Conservation (phyloP, 2,113 vertebrate genomes). For the Solenodon paradoxus region DNA sequence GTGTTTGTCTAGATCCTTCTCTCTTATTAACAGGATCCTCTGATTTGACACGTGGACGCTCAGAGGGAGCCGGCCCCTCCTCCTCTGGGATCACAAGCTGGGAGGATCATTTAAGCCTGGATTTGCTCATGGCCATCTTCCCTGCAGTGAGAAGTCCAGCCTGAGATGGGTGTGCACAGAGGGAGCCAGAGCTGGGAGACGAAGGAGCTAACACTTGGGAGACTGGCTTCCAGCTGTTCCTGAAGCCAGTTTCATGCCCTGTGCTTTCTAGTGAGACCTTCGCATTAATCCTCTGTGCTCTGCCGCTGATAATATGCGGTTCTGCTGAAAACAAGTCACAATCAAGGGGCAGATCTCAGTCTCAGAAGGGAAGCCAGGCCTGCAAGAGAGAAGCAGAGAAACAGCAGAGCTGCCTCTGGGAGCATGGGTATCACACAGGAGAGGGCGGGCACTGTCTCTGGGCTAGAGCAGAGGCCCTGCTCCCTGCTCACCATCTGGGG, state of each 20-base stretch:
- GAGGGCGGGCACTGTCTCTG: not conserved
- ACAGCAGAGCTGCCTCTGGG: fast-evolving
- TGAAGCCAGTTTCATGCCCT: not conserved
- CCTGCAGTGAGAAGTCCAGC: not conserved
- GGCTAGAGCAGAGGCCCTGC: not conserved
- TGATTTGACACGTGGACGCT: not conserved
- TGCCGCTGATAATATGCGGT: not conserved
- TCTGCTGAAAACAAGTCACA: not conserved
- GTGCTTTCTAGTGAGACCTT: not conserved
- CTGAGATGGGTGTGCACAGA: not conserved
- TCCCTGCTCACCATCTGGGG: too few species aligned
- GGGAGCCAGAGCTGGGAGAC: not conserved
- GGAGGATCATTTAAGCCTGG: not conserved
- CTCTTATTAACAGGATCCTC: not conserved
- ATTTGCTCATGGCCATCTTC: not conserved
- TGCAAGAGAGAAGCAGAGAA: not conserved
- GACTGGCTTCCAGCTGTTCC: not conserved
- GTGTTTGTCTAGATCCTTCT: not conserved
- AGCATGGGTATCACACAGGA: fast-evolving
- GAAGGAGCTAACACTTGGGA: not conserved
- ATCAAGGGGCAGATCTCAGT: not conserved
- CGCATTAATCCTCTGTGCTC: not conserved
- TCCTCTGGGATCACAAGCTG: not conserved
- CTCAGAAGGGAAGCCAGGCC: not conserved
- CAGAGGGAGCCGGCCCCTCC: not conserved